Conservation (phyloP, 2,113 vertebrate genomes). For the Psittacus erithacus region DNA sequence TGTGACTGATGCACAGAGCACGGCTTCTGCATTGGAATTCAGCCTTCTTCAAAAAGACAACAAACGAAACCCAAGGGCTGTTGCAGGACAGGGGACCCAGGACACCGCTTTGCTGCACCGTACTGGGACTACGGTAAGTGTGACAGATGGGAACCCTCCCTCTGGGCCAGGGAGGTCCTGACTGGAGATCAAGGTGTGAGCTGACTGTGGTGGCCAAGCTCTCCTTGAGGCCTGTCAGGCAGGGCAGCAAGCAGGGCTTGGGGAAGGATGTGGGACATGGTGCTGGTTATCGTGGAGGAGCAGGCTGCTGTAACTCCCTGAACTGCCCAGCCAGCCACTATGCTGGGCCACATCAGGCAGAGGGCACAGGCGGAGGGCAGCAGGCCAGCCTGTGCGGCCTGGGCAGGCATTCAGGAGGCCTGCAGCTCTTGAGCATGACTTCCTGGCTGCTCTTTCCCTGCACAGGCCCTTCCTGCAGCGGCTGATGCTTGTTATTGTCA, state of each 20-base stretch:
- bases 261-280: neutral
- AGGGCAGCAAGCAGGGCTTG: neutral
- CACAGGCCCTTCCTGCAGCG: neutral
- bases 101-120: neutral
- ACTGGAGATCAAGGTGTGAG: neutral
- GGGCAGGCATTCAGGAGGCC: neutral
- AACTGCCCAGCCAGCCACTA: neutral
- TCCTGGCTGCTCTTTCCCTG: accelerated
- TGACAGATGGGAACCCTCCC: neutral
- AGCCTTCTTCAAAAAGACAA: neutral
- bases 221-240: neutral
- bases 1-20: neutral
- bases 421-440: neutral
- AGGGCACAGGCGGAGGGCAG: no score
- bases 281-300: neutral
- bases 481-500: neutral
- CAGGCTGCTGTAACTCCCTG: neutral
- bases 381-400: neutral
- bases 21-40: neutral
- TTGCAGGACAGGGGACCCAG: neutral
- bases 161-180: neutral
- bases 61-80: neutral
- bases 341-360: neutral
- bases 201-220: accelerated
- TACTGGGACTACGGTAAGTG: no score